These are phyloP conservation scores for Menidia beryllina DNA, from an alignment of 2,113 vertebrate genomes.

Conservation along the genomic window DNA sequence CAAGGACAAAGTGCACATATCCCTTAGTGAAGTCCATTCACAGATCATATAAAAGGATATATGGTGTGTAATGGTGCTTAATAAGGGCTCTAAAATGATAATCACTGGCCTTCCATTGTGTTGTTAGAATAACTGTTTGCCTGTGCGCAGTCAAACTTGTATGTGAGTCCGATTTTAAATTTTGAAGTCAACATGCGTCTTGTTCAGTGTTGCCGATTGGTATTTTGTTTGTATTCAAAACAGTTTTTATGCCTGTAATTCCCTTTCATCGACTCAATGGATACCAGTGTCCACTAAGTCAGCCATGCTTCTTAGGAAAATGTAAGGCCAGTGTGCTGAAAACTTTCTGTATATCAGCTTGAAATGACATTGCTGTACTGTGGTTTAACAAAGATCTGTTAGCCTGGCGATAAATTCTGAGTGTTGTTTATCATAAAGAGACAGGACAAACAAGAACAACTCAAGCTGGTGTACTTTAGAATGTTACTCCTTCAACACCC, in stretches of 20 bases:
- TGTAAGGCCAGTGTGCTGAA: too few species aligned
- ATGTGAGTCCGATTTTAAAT: background rate
- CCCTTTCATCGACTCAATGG: too few species aligned
- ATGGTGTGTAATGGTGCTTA: conserved; percentile 58
- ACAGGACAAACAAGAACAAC: background rate
- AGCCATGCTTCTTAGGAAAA: too few species aligned
- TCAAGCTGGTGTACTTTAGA: background rate
- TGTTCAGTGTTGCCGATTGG: too few species aligned
- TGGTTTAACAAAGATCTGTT: background rate
- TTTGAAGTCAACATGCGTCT: conserved; percentile 2
- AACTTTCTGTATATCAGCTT: too few species aligned
- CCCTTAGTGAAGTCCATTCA: conserved; percentile 53
- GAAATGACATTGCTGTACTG: too few species aligned
- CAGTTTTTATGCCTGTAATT: too few species aligned
- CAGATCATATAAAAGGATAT: conserved; percentile 67
- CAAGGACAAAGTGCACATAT: conserved; percentile 68
- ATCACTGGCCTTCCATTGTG: conserved; percentile 42
- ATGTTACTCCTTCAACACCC: background rate
- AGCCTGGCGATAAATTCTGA: background rate
- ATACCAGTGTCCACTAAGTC: too few species aligned
- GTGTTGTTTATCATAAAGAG: background rate
- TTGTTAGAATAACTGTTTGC: conserved; percentile 31
- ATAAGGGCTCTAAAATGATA: conserved; percentile 54
- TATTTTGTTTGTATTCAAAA: too few species aligned
- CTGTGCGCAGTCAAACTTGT: background rate